phyloP scores from a whole-genome alignment of 2,888 invertebrate species.

The Drosophila meridiana region DNA sequence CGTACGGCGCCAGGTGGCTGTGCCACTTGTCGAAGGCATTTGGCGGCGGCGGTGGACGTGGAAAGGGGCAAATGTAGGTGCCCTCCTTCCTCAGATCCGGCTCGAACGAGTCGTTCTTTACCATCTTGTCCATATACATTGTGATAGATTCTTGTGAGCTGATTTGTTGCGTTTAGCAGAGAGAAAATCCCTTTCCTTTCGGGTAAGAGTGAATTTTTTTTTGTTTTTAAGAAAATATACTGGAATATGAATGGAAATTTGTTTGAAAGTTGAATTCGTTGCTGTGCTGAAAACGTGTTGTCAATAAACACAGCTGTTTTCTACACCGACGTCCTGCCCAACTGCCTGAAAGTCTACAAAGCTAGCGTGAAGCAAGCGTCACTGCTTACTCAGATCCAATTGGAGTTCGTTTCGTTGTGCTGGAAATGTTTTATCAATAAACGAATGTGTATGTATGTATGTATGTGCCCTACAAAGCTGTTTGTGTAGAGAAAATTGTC shows the following conservation, averaged over 20 bases:
- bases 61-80: conserved; percentile 83
- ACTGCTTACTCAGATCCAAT: background rate
- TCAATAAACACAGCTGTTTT: conserved; percentile 40
- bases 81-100: conserved; percentile 86
- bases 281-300: conserved; percentile 47
- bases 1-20: conserved; percentile 82
- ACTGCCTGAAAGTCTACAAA: background rate
- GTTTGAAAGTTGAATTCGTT: background rate
- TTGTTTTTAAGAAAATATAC: conserved; percentile 5
- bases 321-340: background rate
- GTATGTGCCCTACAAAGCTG: conserved; percentile 1
- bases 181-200: background rate
- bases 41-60: conserved; percentile 74
- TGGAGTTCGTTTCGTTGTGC: conserved; percentile 25
- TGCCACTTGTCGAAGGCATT: conserved; percentile 81
- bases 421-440: conserved; percentile 57
- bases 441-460: too few species aligned
- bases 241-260: conserved; percentile 3
- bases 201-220: conserved; percentile 8
- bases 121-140: conserved; percentile 53
- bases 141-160: background rate
- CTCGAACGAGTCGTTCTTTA: conserved; percentile 80
- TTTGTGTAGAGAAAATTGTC: conserved; percentile 1
- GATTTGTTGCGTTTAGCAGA: background rate
- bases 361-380: background rate